phyloP scores from a whole-genome alignment of 2,113 vertebrate genomes.

The Hippocampus comes region DNA sequence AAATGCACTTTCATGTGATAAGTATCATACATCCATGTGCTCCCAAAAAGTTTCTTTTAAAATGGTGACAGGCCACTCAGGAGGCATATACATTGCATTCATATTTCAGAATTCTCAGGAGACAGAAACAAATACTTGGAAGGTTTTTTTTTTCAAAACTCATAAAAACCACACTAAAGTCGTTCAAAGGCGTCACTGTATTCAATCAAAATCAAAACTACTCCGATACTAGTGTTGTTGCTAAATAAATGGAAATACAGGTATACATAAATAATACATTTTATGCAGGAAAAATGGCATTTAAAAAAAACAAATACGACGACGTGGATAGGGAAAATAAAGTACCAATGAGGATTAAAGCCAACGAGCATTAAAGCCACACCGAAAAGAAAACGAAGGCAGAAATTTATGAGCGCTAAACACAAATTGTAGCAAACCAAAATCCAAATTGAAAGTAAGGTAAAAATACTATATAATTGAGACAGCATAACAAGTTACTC shows the following conservation, averaged over 20 bases:
- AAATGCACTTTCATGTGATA: slow-evolving; percentile 37
- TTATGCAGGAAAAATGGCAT: not conserved
- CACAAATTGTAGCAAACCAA: not conserved
- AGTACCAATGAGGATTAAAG: not conserved
- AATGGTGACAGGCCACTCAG: slow-evolving; percentile 32
- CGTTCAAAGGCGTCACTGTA: slow-evolving; percentile 26
- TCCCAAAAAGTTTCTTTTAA: slow-evolving; percentile 16
- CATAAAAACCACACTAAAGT: slow-evolving; percentile 44
- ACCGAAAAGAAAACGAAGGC: not conserved
- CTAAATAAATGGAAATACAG: not conserved
- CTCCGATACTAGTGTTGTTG: not conserved
- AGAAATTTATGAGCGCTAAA: not conserved
- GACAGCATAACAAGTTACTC: not conserved
- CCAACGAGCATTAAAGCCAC: not conserved
- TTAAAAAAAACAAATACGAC: not conserved
- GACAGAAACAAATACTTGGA: slow-evolving; percentile 15
- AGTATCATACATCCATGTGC: slow-evolving; percentile 30
- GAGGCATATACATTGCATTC: slow-evolving; percentile 37
- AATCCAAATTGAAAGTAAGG: not conserved
- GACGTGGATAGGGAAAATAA: not conserved
- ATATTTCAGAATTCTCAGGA: not conserved
- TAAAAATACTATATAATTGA: not conserved
- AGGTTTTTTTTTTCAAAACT: slow-evolving; percentile 40
- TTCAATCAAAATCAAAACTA: slow-evolving; percentile 47
- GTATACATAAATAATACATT: not conserved